Evolutionary conservation across 2,888 invertebrate species (phyloP).

Genomic region (Strigamia maritima): DNA sequence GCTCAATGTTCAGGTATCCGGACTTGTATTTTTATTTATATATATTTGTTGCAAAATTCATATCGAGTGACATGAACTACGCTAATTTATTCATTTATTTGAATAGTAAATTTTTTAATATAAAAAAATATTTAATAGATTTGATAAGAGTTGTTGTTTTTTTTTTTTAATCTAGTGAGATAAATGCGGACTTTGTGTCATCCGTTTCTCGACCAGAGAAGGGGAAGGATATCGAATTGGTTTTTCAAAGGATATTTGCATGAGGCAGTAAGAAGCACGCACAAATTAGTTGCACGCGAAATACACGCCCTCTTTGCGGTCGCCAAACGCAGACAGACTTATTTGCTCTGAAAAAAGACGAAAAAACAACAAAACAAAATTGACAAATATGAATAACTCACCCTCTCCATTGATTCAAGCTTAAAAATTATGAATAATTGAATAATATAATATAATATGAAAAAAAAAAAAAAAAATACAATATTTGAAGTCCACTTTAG

Average conservation of each 20-base stretch:
- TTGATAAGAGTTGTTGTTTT: background rate
- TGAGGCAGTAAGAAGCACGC: slow-evolving; percentile 28
- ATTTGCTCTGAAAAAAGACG: background rate
- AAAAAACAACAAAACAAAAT: background rate
- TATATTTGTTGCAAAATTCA: background rate
- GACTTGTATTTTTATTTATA: background rate
- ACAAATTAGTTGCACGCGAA: slow-evolving; percentile 32
- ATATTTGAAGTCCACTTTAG: background rate
- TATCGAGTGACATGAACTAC: no score
- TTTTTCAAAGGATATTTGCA: slow-evolving; percentile 34
- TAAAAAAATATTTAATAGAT: background rate
- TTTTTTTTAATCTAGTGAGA: background rate
- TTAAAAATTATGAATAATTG: no score
- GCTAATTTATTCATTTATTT: background rate
- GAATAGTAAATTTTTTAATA: background rate
- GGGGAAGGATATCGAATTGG: slow-evolving; percentile 31
- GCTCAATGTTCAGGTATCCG: slow-evolving; percentile 13
- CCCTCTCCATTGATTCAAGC: no score
- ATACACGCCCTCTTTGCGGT: slow-evolving; percentile 31
- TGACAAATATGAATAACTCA: background rate
- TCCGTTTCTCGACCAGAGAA: background rate
- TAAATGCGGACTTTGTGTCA: slow-evolving; percentile 26
- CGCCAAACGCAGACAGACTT: background rate
- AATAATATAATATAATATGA: no score
- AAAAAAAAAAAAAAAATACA: no score